Conservation (phyloP, 2,888 invertebrate genomes). For the Octodonta nipae region DNA sequence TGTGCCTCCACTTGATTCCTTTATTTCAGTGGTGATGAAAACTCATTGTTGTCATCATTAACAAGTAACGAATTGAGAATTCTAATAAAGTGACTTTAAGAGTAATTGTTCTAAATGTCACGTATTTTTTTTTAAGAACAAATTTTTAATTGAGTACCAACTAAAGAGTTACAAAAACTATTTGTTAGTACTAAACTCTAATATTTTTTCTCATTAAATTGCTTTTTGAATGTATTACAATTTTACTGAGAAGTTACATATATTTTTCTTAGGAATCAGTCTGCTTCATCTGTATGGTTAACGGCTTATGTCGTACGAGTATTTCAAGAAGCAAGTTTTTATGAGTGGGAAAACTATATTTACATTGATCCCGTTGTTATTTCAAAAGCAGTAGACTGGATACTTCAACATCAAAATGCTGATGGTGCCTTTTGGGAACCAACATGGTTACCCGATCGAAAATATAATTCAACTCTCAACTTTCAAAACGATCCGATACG, state of each 20-base stretch:
- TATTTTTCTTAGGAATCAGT: constrained; percentile 65
- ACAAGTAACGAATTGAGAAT: no score
- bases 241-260: background rate
- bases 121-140: no score
- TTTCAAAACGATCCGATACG: constrained; percentile 39
- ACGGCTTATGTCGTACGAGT: constrained; percentile 82
- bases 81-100: no score
- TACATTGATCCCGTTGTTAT: constrained; percentile 85
- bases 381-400: constrained; percentile 72
- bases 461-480: constrained; percentile 64
- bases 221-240: no score
- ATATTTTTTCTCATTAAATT: no score
- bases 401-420: constrained; percentile 68
- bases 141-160: no score
- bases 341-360: constrained; percentile 93
- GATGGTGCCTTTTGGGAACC: constrained; percentile 84
- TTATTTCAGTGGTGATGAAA: no score
- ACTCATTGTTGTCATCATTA: no score
- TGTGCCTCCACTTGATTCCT: no score
- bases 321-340: constrained; percentile 84
- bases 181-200: no score
- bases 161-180: no score
- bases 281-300: constrained; percentile 77
- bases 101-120: no score
- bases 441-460: constrained; percentile 76